A percentile compares a stretch with the other conserved stretches of the same genome.
Evolutionary conservation across 2,797 vertebrate species (phyloP).

Genomic region (Smutsia gigantea): DNA sequence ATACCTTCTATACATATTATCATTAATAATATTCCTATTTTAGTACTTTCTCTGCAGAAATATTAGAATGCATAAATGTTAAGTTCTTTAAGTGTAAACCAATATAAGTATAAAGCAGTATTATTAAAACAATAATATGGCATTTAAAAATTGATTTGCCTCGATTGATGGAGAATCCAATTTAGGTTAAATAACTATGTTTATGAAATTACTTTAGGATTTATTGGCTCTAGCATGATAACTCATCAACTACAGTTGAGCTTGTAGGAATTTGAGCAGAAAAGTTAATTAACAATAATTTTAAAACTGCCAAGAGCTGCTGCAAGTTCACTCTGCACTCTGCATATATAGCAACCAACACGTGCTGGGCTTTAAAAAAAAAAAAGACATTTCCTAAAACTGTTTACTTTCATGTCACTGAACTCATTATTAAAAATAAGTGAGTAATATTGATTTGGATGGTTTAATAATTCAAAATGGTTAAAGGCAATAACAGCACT

Average conservation of each 20-base stretch:
- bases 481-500: constrained; percentile 75
- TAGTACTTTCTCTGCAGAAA: constrained; percentile 27
- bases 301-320: constrained; percentile 75
- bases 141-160: constrained; percentile 81
- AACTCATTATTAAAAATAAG: constrained; percentile 83
- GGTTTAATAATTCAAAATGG: constrained; percentile 81
- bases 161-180: constrained; percentile 81
- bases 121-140: constrained; percentile 71
- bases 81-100: constrained; percentile 54
- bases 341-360: constrained; percentile 46
- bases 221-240: constrained; percentile 78
- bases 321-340: constrained; percentile 54
- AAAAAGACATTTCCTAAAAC: constrained; percentile 63
- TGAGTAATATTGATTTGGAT: constrained; percentile 79
- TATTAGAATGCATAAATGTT: constrained; percentile 38
- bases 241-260: constrained; percentile 80
- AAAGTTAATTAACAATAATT: constrained; percentile 86
- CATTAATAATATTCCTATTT: neutral
- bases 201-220: constrained; percentile 82
- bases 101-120: constrained; percentile 66
- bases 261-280: constrained; percentile 82
- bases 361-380: constrained; percentile 64
- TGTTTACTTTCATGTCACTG: constrained; percentile 74
- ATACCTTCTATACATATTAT: neutral
- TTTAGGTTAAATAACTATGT: constrained; percentile 81